phyloP scores from a whole-genome alignment of 2,797 vertebrate genomes.

The Neoniphon sammara region DNA sequence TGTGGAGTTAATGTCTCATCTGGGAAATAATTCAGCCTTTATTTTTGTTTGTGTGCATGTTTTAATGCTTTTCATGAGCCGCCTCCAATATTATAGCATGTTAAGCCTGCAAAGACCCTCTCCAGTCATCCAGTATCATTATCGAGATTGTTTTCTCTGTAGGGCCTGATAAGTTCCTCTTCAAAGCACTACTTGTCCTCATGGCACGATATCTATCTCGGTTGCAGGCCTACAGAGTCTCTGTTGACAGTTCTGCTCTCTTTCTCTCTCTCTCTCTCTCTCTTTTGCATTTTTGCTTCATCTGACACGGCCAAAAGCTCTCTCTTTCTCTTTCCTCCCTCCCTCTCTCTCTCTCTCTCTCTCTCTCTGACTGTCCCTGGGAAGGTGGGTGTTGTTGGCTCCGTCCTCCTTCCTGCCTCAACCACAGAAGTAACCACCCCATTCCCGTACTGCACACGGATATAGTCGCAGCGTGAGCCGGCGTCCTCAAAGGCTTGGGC shows the following conservation, averaged over 20 bases:
- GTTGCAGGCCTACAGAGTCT: constrained; percentile 34
- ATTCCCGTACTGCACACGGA: constrained; percentile 32
- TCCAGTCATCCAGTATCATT: not conserved
- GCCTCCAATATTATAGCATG: not conserved
- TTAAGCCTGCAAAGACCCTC: not conserved
- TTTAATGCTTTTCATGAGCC: not conserved
- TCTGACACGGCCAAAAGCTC: constrained; percentile 47
- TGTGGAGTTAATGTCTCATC: not conserved
- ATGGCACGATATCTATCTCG: constrained; percentile 24
- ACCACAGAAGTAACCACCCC: constrained; percentile 46
- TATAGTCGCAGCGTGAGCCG: constrained; percentile 39
- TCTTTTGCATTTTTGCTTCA: constrained; percentile 54
- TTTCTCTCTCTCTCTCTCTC: too few species aligned
- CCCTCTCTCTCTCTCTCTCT: constrained; percentile 1
- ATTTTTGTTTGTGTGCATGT: constrained; percentile 1
- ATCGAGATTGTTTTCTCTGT: not conserved
- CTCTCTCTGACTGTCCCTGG: constrained; percentile 23
- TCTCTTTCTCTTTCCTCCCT: constrained; percentile 7
- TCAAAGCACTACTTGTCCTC: constrained; percentile 15
- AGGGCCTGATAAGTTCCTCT: not conserved
- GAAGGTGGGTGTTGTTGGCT: constrained; percentile 33
- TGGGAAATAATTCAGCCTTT: constrained; percentile 7
- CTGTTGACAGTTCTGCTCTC: constrained; percentile 48
- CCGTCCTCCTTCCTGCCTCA: constrained; percentile 35
- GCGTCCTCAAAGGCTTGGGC: constrained; percentile 57